phyloP scores from a whole-genome alignment of 2,113 vertebrate species.

The Mungos mungo region DNA sequence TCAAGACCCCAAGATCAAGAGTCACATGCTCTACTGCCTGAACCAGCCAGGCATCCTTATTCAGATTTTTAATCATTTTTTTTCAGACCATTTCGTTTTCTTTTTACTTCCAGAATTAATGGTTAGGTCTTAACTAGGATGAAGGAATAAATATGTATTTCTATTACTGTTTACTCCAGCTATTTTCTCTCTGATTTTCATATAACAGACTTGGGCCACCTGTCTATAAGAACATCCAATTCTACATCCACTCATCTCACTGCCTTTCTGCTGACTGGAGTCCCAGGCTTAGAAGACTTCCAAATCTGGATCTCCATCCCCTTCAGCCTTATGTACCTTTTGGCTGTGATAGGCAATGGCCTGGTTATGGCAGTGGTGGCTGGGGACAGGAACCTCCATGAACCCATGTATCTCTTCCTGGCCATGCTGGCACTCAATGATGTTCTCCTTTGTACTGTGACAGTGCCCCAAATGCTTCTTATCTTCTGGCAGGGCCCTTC shows the following conservation, averaged over 20 bases:
- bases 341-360: conserved; percentile 66
- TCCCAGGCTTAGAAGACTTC: conserved; percentile 66
- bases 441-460: conserved; percentile 67
- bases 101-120: background rate
- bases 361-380: conserved; percentile 44
- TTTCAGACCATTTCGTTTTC: background rate
- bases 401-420: conserved; percentile 70
- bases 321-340: conserved; percentile 65
- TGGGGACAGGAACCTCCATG: conserved; percentile 56
- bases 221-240: background rate
- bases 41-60: background rate
- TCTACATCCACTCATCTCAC: background rate
- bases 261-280: conserved; percentile 64
- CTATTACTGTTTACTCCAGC: background rate
- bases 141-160: background rate
- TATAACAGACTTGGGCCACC: background rate
- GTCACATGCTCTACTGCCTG: background rate
- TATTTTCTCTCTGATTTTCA: background rate
- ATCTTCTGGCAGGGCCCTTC: conserved; percentile 60
- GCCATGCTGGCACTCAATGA: conserved; percentile 66
- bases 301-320: conserved; percentile 71
- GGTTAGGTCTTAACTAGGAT: background rate
- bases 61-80: background rate
- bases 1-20: background rate
- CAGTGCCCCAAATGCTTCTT: conserved; percentile 56